phyloP scores from a whole-genome alignment of 2,797 vertebrate species.

The Melanotaenia trifasciata region DNA sequence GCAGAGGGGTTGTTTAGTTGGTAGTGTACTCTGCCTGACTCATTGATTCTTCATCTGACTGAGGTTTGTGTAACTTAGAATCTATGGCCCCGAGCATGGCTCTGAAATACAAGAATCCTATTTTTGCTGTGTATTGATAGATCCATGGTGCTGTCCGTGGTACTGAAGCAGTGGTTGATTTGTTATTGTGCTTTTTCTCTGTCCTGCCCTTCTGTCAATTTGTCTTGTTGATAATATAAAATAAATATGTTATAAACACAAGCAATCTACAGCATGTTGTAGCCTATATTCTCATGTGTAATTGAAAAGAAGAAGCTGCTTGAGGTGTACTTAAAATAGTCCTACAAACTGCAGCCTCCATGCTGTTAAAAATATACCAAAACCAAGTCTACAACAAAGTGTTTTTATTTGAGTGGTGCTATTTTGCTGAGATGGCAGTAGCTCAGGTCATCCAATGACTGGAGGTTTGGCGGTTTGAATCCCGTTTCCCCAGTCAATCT shows the following conservation, averaged over 20 bases:
- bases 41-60: slow-evolving; percentile 4
- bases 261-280: not conserved
- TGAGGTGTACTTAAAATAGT: not conserved
- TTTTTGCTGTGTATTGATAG: not conserved
- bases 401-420: not conserved
- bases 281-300: not conserved
- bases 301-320: not conserved
- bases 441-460: no score
- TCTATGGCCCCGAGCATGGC: not conserved
- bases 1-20: slow-evolving; percentile 3
- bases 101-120: not conserved
- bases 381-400: not conserved
- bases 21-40: not conserved
- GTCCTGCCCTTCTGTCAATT: not conserved
- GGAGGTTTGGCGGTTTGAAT: no score
- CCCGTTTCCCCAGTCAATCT: no score
- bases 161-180: not conserved
- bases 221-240: not conserved
- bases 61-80: not conserved
- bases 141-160: slow-evolving; percentile 1
- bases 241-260: not conserved
- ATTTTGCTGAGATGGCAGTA: not conserved
- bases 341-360: not conserved
- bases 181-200: not conserved
- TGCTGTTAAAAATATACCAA: not conserved